A percentile compares a stretch with the other conserved stretches of the same genome.
Conservation (phyloP, 2,797 vertebrate genomes). For the Liasis olivaceus region DNA sequence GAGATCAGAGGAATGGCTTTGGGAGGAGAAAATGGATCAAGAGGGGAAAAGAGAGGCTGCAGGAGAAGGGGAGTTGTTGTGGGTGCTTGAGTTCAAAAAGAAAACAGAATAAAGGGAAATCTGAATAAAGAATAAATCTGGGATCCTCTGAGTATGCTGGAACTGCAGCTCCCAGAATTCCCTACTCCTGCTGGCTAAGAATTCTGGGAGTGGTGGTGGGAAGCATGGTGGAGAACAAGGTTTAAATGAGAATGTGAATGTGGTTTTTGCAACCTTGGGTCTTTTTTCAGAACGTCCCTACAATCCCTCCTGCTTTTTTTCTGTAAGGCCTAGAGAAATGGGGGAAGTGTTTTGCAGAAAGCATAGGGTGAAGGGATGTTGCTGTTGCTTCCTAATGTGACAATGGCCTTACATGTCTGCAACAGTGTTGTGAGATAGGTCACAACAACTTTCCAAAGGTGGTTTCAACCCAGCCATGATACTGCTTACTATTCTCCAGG, state of each 20-base stretch:
- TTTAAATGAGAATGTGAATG: not conserved
- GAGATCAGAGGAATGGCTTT: not conserved
- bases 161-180: not conserved
- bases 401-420: not conserved
- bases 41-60: not conserved
- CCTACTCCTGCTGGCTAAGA: not conserved
- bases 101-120: not conserved
- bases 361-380: no score
- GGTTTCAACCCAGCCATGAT: not conserved
- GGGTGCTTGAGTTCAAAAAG: not conserved
- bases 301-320: not conserved
- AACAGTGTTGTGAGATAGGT: not conserved
- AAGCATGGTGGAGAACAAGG: not conserved
- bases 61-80: not conserved
- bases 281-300: not conserved
- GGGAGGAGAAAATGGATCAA: not conserved
- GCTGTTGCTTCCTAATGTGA: no score
- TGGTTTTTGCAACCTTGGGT: not conserved
- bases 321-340: not conserved
- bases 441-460: not conserved
- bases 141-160: not conserved
- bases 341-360: no score
- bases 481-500: not conserved
- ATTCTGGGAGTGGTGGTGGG: not conserved
- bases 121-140: not conserved